Conservation (phyloP, 2,113 vertebrate species). For the Atlantisia rogersi region DNA sequence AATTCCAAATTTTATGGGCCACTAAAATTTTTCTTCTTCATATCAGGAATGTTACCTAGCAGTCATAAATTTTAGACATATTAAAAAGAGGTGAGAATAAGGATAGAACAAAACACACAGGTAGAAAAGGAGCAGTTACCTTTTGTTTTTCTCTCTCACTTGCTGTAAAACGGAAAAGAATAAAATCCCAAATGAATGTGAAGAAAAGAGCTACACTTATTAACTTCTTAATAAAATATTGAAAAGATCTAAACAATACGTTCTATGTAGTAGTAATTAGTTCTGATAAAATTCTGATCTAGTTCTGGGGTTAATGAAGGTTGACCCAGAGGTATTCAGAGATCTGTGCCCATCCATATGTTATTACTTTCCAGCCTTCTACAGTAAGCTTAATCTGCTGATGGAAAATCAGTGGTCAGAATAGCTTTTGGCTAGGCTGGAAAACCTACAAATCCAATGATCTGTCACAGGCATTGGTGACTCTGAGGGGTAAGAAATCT, state of each 20-base stretch:
- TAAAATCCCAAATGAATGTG: neutral
- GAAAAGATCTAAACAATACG: neutral
- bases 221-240: neutral
- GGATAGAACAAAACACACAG: neutral
- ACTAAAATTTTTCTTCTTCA: neutral
- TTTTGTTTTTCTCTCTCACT: neutral
- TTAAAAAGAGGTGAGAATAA: neutral
- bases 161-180: neutral
- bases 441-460: neutral
- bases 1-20: slow-evolving; percentile 33
- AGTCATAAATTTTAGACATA: neutral
- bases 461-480: neutral
- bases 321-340: neutral
- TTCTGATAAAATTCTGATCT: neutral
- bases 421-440: neutral
- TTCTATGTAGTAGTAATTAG: neutral
- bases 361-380: neutral
- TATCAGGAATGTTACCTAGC: neutral
- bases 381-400: neutral
- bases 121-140: neutral
- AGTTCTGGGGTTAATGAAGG: neutral
- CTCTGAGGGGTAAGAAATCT: neutral
- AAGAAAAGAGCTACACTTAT: neutral
- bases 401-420: neutral
- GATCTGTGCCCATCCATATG: neutral